Base-by-base conservation (phyloP, 2,797 vertebrate species). In the Chaetodon trifasciatus region DNA sequence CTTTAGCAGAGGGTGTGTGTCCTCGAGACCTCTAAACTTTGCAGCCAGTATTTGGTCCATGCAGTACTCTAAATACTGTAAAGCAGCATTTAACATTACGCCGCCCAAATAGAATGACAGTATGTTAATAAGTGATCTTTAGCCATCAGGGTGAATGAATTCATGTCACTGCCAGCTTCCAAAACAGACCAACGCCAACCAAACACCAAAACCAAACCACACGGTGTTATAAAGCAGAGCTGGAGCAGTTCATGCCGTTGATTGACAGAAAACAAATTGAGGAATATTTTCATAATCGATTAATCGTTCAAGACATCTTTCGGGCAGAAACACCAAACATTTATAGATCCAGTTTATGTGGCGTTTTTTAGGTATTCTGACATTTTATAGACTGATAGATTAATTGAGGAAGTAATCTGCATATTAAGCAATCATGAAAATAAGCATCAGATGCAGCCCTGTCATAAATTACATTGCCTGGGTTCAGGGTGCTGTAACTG, bases 391-490 rank as follows among this genome's bases (percentile, higher is more conserved):
- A 53, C 44, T 52, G 23, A 60, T 32, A 17, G 6, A 21, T 62
- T 28, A n/a, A 32, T 49, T 23, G 5, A 49, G 42, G 16, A 70
- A 49, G 23, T 8, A 19, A 42, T 49, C 1, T 13, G 9, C 0
- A 44, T 8, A 7, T 52, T 37, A 64, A 64, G 46, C 8, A 0
- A 0, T 32, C 13, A 8, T 62, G 4, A 50, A 39, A 21, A 39
- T 32, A 42, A 39, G n/a, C 3, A 10, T 52, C 53, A 47, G 12
- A 35, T 42, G 28, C 69, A 44, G 47, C 11, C 8, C 21, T 6
- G 5, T 19, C 37, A n/a, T 57, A 52, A 19, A 53, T 11, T 0
- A 12, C n/a, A 24, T 24, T 0, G 0, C 5, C 24, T 46, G 19
- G 10, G 28, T 67, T 35, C 1, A 10, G 15, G 28, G 0, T 75